A percentile compares a stretch with the other conserved stretches of the same genome.
Conservation (phyloP, 2,113 vertebrate species). For the Oncorhynchus masou region DNA sequence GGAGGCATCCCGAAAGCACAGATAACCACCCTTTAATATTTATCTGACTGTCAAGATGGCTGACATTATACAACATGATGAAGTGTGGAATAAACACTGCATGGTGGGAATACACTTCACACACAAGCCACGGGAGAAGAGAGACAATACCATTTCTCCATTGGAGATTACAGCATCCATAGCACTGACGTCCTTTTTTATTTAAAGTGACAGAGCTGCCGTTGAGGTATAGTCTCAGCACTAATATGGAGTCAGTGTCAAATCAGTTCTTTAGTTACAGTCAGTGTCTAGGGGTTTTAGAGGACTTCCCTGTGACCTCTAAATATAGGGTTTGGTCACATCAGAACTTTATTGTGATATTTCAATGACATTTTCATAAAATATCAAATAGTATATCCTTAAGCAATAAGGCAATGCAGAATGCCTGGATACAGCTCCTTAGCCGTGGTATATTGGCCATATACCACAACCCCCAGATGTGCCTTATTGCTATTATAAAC, state of each 20-base stretch:
- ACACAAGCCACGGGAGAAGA: conserved; percentile 28
- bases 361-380: not conserved
- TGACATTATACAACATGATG: conserved; percentile 18
- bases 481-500: no score
- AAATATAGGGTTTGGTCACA: conserved; percentile 6
- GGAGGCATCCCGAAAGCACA: not conserved
- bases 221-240: conserved; percentile 22
- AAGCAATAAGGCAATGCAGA: no score
- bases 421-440: no score
- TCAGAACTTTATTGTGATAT: conserved; percentile 6
- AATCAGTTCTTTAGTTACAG: conserved; percentile 37
- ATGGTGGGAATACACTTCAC: conserved; percentile 41
- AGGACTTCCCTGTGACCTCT: conserved; percentile 15
- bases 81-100: conserved; percentile 44
- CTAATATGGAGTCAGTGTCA: conserved; percentile 31
- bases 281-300: conserved; percentile 24
- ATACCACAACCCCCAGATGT: no score
- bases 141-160: conserved; percentile 19
- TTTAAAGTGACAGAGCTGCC: conserved; percentile 57
- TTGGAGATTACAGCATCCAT: conserved; percentile 18
- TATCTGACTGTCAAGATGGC: not conserved
- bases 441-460: no score
- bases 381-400: no score
- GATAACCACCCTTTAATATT: not conserved
- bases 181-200: conserved; percentile 30